A percentile compares a stretch with the other conserved stretches of the same genome.
phyloP scores from a whole-genome alignment of 1,140 invertebrate species.

The Andrena cerasifolii region DNA sequence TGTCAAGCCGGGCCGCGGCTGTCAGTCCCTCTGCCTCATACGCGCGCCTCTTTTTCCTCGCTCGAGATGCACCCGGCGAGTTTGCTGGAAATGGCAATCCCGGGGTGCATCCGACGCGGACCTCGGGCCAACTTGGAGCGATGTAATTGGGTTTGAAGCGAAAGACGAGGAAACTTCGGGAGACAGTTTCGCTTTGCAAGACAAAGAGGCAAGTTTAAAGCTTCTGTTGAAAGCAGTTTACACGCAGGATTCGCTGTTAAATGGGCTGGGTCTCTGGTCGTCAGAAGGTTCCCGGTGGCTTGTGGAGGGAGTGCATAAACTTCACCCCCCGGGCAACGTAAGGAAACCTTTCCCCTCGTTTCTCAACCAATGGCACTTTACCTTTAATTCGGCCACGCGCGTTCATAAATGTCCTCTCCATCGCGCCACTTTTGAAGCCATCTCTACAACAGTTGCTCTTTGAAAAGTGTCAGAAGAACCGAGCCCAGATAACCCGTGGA shows the following conservation, averaged over 20 bases:
- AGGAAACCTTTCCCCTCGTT: too few relatives aligned
- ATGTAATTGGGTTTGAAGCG: constrained; percentile 38
- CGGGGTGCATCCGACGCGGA: neutral
- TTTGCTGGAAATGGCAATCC: neutral
- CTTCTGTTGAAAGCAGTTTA: constrained; percentile 41
- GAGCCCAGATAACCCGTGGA: constrained; percentile 18
- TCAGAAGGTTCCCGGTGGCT: neutral
- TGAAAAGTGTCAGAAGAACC: neutral
- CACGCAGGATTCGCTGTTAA: constrained; percentile 20
- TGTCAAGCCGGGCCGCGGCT: neutral
- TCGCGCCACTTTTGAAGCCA: too few relatives aligned
- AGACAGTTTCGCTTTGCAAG: constrained; percentile 29
- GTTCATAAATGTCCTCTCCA: too few relatives aligned
- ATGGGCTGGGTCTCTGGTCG: neutral
- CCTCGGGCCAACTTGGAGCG: neutral
- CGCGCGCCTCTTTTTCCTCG: neutral
- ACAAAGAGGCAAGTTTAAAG: constrained; percentile 46
- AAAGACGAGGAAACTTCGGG: constrained; percentile 27
- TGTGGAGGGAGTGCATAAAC: neutral
- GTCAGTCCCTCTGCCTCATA: neutral
- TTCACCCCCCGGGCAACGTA: neutral
- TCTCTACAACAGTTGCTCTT: neutral
- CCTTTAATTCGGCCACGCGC: too few relatives aligned
- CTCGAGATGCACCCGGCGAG: neutral
- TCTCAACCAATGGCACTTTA: too few relatives aligned